Evolutionary conservation across 2,888 invertebrate genomes (phyloP).

Genomic region (Habrosyne pyritoides): DNA sequence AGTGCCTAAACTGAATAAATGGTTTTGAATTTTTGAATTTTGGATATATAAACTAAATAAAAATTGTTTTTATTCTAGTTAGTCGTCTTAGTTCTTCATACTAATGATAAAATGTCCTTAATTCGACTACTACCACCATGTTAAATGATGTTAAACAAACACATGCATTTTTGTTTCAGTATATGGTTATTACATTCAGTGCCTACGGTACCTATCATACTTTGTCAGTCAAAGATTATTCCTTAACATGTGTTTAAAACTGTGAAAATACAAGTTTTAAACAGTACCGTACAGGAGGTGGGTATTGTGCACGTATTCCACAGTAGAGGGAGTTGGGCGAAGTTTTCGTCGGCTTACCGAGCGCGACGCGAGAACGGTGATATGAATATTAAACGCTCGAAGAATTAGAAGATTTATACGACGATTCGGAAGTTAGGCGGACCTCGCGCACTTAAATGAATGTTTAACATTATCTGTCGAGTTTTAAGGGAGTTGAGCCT

Average conservation of each 20-base stretch:
- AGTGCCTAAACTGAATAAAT: too few relatives aligned
- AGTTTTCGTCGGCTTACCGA: constrained; percentile 35
- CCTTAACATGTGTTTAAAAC: neutral
- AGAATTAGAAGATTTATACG: constrained; percentile 81
- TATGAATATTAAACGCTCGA: constrained; percentile 83
- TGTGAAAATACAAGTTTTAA: neutral
- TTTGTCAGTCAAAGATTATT: neutral
- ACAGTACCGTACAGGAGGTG: neutral
- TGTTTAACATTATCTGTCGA: constrained; percentile 82
- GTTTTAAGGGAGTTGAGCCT: constrained; percentile 76
- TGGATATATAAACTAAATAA: too few relatives aligned
- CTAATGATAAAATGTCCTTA: too few relatives aligned
- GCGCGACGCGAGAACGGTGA: constrained; percentile 53
- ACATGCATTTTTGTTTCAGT: too few relatives aligned
- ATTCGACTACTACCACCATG: too few relatives aligned
- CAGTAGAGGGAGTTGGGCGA: constrained; percentile 9
- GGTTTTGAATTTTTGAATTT: too few relatives aligned
- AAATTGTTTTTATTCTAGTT: too few relatives aligned
- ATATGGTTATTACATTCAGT: too few relatives aligned
- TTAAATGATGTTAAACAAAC: too few relatives aligned
- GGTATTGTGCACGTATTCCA: constrained; percentile 5
- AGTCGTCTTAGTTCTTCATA: too few relatives aligned
- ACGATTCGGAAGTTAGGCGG: constrained; percentile 72
- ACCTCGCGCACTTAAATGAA: constrained; percentile 77
- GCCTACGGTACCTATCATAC: neutral